Conservation (phyloP, 2,797 vertebrate species). For the Erpetoichthys calabaricus region DNA sequence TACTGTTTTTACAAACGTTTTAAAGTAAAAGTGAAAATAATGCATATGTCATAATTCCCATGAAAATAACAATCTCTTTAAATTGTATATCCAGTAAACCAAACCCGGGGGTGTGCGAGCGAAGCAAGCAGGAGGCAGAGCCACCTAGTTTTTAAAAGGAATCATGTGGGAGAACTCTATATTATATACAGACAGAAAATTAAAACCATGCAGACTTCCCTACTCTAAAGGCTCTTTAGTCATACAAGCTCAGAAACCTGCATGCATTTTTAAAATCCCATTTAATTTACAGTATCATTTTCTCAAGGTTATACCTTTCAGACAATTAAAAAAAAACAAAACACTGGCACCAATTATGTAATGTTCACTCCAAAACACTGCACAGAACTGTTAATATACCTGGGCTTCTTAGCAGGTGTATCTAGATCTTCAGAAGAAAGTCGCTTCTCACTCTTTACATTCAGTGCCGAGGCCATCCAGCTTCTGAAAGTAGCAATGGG, state of each 20-base stretch:
- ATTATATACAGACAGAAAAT: no score
- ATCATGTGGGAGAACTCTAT: no score
- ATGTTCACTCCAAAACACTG: not conserved
- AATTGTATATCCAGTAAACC: no score
- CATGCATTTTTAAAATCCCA: not conserved
- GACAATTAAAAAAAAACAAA: not conserved
- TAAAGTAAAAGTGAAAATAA: no score
- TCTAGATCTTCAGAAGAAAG: conserved; percentile 62
- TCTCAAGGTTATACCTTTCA: not conserved
- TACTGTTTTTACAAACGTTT: no score
- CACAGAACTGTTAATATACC: conserved; percentile 41
- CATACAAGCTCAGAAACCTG: not conserved
- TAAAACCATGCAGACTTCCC: no score
- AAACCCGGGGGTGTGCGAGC: no score
- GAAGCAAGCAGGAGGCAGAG: no score
- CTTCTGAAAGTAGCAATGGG: conserved; percentile 29
- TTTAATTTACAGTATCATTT: not conserved
- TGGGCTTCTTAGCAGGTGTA: conserved; percentile 78
- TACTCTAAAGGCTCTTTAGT: no score
- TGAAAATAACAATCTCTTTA: no score
- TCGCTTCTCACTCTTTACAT: conserved; percentile 57
- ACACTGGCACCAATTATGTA: not conserved
- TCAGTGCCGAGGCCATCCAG: conserved; percentile 56
- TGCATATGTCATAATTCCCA: no score
- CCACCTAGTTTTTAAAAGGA: no score